These are phyloP conservation scores for Beroe forskalii DNA, from an alignment of 37 sponge, comb jelly and placozoan species.

Conservation along the genomic window DNA sequence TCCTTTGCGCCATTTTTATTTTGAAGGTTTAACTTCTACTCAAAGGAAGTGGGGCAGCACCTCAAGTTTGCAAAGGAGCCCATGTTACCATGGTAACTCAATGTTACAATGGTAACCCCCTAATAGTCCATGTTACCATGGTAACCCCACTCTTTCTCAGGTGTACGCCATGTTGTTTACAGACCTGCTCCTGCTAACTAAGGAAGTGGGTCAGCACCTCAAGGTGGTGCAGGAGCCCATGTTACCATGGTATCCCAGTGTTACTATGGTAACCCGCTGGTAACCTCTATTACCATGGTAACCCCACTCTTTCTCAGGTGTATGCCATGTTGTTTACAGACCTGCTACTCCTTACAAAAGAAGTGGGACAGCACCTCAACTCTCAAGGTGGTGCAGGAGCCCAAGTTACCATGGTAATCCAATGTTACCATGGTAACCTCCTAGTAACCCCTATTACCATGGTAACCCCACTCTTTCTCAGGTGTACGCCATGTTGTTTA, in stretches of 20 bases:
- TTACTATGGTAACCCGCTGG: too few relatives aligned
- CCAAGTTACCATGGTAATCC: slow-evolving; percentile 22
- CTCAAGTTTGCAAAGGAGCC: slow-evolving; percentile 26
- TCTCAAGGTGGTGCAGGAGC: slow-evolving; percentile 51
- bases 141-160: too few relatives aligned
- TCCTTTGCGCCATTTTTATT: too few relatives aligned
- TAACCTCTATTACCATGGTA: too few relatives aligned
- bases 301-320: slow-evolving; percentile 4
- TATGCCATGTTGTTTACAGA: slow-evolving; percentile 43
- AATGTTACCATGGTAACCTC: too few relatives aligned
- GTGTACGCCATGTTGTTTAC: slow-evolving; percentile 52
- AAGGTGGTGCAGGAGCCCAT: slow-evolving; percentile 52
- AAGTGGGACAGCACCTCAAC: slow-evolving; percentile 46
- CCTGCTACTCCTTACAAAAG: slow-evolving; percentile 48
- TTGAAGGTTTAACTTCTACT: too few relatives aligned
- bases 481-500: slow-evolving; percentile 56
- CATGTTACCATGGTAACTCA: slow-evolving; percentile 29
- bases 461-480: too few relatives aligned
- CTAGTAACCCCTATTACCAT: too few relatives aligned
- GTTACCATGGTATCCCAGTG: too few relatives aligned
- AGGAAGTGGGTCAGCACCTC: slow-evolving; percentile 42
- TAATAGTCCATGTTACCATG: too few relatives aligned
- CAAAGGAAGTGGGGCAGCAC: slow-evolving; percentile 44
- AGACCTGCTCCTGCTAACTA: slow-evolving; percentile 44
- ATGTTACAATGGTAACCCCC: too few relatives aligned